Base-by-base conservation (phyloP, 2,113 vertebrate genomes). In the Terrapene triunguis region DNA sequence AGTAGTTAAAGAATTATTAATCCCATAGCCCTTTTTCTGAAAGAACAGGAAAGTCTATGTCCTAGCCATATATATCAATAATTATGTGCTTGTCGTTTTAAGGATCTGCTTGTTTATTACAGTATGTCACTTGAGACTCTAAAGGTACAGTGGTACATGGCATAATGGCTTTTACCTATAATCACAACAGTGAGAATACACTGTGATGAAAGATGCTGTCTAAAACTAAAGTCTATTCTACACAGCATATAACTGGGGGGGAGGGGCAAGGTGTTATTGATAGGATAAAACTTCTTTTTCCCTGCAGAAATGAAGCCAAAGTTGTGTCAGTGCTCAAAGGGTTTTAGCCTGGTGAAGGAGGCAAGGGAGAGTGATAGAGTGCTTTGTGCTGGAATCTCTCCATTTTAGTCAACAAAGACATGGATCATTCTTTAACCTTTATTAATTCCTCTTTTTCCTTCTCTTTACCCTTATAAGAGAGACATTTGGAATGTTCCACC, bases 201-300 rank as follows among this genome's bases (percentile, higher is more conserved):
- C 3, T 69, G 29, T 21, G 88, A 4, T 80, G 48, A 22, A 25
- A 0, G 84, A 59, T 86, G 16, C 24, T 83, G 44, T 47, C 54
- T 59, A 24, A 24, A 87, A 24, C 7, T 0, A 0, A 74, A 5
- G 65, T 81, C 21, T 48, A 32, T 10, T 57, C 14, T 10, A 3
- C 10, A 91, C 19, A 74, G 5, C 65, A 38, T 0, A 0, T 51
- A 44, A 44, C 5, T 44, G 44, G 44, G 44, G 44, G 16, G 62
- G 51, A 25, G 83, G 17, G 32, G 38, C 3, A 4, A 50, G 2
- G 22, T 22, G 29, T 94, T 88, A n/a, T 51, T 53, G 8, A 1
- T 87, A 85, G 12, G 21, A 72, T 80, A 10, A 27, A 21, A 35
- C 80, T 92, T 65, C 38, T 42, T 94, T 85, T 90, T 51, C 6